Percentiles rank a stretch among this genome's conserved stretches.
Evolutionary conservation across 2,888 invertebrate genomes (phyloP).

Genomic region (Idaea biselata): DNA sequence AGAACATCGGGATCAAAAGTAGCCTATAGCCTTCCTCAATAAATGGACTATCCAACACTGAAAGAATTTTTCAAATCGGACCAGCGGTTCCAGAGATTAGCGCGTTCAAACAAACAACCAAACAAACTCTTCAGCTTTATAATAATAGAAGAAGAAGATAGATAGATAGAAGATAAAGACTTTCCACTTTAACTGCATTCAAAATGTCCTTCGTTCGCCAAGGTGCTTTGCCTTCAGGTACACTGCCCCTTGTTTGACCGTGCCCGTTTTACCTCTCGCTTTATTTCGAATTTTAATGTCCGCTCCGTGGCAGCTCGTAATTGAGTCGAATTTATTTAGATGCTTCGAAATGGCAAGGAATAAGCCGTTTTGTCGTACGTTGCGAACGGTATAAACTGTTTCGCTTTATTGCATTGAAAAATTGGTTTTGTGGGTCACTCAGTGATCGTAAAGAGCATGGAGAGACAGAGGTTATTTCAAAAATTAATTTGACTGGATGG

Average conservation of each 20-base stretch:
- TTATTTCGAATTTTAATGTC: conserved; percentile 31
- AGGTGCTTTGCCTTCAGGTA: not conserved
- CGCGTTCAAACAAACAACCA: too few relatives aligned
- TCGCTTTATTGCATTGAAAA: not conserved
- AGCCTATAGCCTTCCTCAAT: too few relatives aligned
- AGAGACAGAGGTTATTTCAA: not conserved
- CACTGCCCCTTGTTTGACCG: not conserved
- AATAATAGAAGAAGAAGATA: too few relatives aligned
- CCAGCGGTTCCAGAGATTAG: too few relatives aligned
- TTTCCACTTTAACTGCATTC: too few relatives aligned
- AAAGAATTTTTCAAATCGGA: too few relatives aligned
- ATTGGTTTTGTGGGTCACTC: not conserved
- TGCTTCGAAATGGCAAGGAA: not conserved
- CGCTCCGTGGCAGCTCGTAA: conserved; percentile 30
- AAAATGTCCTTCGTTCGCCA: too few relatives aligned
- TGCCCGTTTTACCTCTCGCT: conserved; percentile 16
- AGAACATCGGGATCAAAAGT: too few relatives aligned
- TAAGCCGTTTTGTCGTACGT: not conserved
- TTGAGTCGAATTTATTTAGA: conserved; percentile 27
- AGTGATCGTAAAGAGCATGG: not conserved
- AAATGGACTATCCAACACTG: too few relatives aligned
- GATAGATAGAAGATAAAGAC: too few relatives aligned
- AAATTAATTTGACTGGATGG: not conserved
- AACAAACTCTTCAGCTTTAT: too few relatives aligned
- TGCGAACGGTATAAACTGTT: not conserved